Conservation (phyloP, 2,113 vertebrate species). For the Zosterops borbonicus region DNA sequence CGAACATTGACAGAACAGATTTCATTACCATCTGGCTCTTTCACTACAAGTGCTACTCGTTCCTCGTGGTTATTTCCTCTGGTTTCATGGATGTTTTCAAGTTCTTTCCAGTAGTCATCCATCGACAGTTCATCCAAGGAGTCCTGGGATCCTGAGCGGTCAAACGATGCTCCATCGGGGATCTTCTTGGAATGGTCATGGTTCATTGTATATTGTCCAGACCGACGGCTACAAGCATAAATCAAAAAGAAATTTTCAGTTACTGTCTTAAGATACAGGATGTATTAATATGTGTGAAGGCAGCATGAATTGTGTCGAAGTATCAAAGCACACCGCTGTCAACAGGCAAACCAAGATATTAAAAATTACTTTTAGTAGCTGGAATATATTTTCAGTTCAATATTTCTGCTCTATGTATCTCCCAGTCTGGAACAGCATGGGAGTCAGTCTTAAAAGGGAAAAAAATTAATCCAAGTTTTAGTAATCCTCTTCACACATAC, state of each 20-base stretch:
- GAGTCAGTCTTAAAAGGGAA: neutral
- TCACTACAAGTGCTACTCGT: conserved; percentile 83
- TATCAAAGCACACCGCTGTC: neutral
- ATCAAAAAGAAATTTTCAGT: neutral
- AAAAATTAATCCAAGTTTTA: neutral
- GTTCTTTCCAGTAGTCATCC: conserved; percentile 91
- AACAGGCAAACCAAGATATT: neutral
- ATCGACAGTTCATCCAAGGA: conserved; percentile 90
- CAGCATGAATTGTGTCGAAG: neutral
- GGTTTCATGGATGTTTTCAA: conserved; percentile 88
- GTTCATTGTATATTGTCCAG: conserved; percentile 81
- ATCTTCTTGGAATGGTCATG: conserved; percentile 69
- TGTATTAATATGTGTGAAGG: neutral
- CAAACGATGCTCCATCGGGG: conserved; percentile 58
- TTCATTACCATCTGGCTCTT: conserved; percentile 88
- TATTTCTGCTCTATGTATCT: neutral
- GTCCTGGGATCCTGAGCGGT: conserved; percentile 85
- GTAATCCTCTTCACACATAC: neutral
- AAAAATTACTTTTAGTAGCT: neutral
- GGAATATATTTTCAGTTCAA: neutral
- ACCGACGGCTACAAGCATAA: conserved; percentile 67
- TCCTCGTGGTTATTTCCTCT: conserved; percentile 76
- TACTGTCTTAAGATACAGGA: neutral
- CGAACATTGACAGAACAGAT: neutral
- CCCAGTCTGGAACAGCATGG: neutral